Conservation (phyloP, 2,113 vertebrate species). For the crab-eating macaque (Macaca fascicularis) region T2T-MFA8v1.1 NC_088378.1:153186001-153186500, state of each 20-base stretch:
- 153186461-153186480: background rate
- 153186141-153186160: background rate
- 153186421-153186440: background rate
- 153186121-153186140: background rate
- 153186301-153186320: background rate
- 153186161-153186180: background rate
- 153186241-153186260: background rate
- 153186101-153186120: background rate
- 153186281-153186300: background rate
- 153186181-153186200: background rate
- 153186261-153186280: background rate
- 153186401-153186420: background rate
- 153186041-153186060: fast-evolving
- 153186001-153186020: background rate
- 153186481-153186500: background rate
- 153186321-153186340: fast-evolving
- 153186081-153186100: background rate
- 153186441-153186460: background rate
- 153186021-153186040: background rate
- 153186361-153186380: background rate
- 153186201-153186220: background rate
- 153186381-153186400: background rate
- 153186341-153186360: background rate
- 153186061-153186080: background rate
- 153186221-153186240: background rate